Evolutionary conservation across 23 tunicate species (phyloP), one percentile per base, ranked within the genome.

Genomic region (Phallusia fumigata): DNA sequence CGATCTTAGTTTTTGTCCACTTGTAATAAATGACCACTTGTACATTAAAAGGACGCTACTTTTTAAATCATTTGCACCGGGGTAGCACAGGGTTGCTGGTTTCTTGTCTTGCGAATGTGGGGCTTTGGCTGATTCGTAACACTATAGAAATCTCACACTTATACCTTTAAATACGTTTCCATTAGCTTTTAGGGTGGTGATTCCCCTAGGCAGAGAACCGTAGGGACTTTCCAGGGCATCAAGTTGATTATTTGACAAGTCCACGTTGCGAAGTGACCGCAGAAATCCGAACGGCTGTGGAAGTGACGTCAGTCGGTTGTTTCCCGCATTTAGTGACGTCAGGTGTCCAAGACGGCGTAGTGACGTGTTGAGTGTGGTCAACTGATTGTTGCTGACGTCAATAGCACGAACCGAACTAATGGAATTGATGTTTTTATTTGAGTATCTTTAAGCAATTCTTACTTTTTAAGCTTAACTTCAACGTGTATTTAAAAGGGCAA

Each of bases 211-310:
- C 84, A 94, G 65, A 21, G 98, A 82, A 28, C 98, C 91, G 72
- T 78, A 36, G 5, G 65, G 53, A 19, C 81, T 78, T 18, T 49
- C 88, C 15, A 94, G 31, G 2, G 89, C 50, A 3, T 77, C 75
- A 31, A 94, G 35, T 45, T 82, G 65, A 50, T 94, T 94, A 33
- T 89, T 89, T 11, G 98, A 92, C 3, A 94, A 6, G 65, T 94
- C 94, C 11, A 91, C 87, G 51, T 94, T 82, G 31, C 81, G 82
- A 49, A 94, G 65, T 8, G 90, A 84, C 19, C 92, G 80, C 50
- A 94, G 75, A 80, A 94, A 94, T 1, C 90, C 90, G 47, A 94
- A 85, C 33, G 98, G 98, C 75, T 89, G 91, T 0, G 98, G 98
- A 21, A 94, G 82, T 51, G 93, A 85, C 22, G 86, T 82, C 45